A percentile compares a stretch with the other conserved stretches of the same genome.
Conservation (phyloP, 2,797 vertebrate genomes). For the Halcyon chelicuti region DNA sequence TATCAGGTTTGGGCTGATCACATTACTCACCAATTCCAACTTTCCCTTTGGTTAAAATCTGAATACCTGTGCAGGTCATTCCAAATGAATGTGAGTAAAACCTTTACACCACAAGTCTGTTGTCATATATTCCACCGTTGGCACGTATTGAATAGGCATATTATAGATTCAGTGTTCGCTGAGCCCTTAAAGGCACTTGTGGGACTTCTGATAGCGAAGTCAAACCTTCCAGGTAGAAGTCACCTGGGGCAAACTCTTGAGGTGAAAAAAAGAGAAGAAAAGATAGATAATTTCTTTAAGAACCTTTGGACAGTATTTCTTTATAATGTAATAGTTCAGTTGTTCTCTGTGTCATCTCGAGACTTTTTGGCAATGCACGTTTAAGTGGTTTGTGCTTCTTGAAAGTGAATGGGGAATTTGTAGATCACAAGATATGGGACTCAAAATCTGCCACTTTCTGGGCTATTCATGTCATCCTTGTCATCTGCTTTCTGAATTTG, state of each 20-base stretch:
- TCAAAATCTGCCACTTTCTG: background rate
- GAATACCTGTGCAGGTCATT: background rate
- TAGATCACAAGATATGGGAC: background rate
- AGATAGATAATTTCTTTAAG: background rate
- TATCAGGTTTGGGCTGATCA: background rate
- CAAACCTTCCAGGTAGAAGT: background rate
- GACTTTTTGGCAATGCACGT: background rate
- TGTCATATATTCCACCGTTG: background rate
- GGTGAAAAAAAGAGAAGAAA: too few relatives aligned
- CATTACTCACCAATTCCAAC: conserved; percentile 7
- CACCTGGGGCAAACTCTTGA: background rate
- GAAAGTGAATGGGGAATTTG: background rate
- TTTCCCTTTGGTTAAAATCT: conserved; percentile 9
- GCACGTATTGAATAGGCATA: background rate
- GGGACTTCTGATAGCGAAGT: background rate
- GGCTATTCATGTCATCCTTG: background rate
- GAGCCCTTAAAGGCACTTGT: background rate
- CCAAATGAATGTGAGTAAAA: background rate
- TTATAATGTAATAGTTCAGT: background rate
- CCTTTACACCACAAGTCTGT: background rate
- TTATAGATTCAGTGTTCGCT: background rate
- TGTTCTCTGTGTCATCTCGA: background rate
- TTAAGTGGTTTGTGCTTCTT: background rate
- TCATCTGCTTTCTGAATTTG: background rate
- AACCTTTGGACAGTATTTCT: background rate